These are phyloP conservation scores for Leptopilina syphax DNA, from an alignment of 2,888 invertebrate species.

Conservation along the genomic window DNA sequence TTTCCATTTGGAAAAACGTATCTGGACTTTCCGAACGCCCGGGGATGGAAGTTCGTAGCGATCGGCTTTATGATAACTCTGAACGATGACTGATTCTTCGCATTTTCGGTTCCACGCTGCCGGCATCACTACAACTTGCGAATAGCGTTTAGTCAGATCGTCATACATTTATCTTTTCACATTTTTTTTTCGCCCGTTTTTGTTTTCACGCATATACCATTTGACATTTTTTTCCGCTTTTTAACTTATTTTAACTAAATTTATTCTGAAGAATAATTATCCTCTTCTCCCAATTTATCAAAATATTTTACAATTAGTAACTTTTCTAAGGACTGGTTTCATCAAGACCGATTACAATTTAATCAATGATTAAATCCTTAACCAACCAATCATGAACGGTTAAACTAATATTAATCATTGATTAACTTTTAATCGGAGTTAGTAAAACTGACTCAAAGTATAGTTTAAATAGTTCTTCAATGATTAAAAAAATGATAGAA, in stretches of 20 bases:
- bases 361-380: no score
- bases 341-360: no score
- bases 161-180: slow-evolving; percentile 29
- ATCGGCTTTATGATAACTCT: slow-evolving; percentile 73
- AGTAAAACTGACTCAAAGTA: no score
- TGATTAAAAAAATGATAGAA: no score
- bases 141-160: slow-evolving; percentile 8
- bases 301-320: no score
- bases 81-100: slow-evolving; percentile 68
- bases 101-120: slow-evolving; percentile 55
- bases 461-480: no score
- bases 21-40: slow-evolving; percentile 73
- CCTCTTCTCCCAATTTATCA: no score
- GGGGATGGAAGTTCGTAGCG: slow-evolving; percentile 74
- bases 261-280: background rate
- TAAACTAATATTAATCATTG: no score
- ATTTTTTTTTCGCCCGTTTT: background rate
- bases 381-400: no score
- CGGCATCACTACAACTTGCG: slow-evolving; percentile 33
- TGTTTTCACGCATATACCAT: background rate
- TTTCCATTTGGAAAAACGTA: slow-evolving; percentile 75
- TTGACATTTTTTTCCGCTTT: background rate
- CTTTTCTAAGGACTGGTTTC: no score
- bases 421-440: no score
- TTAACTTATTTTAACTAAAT: background rate